phyloP scores from a whole-genome alignment of 2,888 invertebrate genomes.

The Odontocolon sp. region DNA sequence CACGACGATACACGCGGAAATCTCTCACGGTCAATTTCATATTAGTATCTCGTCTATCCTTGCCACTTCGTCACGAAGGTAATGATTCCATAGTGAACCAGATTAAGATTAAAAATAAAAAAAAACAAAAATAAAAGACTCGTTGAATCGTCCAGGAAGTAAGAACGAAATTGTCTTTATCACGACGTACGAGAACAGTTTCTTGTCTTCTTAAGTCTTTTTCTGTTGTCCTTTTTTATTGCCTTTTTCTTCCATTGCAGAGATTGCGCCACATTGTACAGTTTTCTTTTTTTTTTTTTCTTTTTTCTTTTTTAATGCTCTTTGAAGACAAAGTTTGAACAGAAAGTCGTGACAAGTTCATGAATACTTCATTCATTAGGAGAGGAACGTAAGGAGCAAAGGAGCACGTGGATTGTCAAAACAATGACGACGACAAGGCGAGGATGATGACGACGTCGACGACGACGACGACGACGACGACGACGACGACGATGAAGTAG shows the following conservation, averaged over 20 bases:
- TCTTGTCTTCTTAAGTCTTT: background rate
- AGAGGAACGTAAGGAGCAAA: background rate
- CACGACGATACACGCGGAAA: conserved; percentile 39
- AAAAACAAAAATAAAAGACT: background rate
- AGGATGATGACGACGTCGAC: conserved; percentile 7
- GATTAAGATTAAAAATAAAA: background rate
- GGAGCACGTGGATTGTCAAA: conserved; percentile 28
- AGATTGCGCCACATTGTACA: background rate
- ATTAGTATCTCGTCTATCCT: conserved; percentile 31
- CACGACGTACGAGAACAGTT: conserved; percentile 4
- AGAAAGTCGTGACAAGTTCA: conserved; percentile 4
- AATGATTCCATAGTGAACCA: conserved; percentile 30
- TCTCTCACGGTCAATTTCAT: conserved; percentile 53
- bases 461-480: conserved; percentile 6
- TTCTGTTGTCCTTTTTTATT: background rate
- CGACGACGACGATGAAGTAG: conserved; percentile 1
- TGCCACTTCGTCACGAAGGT: conserved; percentile 37
- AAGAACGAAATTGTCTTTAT: background rate
- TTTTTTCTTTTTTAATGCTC: background rate
- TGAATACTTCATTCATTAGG: conserved; percentile 27
- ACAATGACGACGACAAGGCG: conserved; percentile 35
- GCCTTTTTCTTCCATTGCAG: background rate
- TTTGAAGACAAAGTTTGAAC: background rate
- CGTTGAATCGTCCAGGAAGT: conserved; percentile 7
- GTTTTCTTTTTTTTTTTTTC: background rate